Conservation (phyloP, 2,113 vertebrate species). For the Dermatemys mawii region DNA sequence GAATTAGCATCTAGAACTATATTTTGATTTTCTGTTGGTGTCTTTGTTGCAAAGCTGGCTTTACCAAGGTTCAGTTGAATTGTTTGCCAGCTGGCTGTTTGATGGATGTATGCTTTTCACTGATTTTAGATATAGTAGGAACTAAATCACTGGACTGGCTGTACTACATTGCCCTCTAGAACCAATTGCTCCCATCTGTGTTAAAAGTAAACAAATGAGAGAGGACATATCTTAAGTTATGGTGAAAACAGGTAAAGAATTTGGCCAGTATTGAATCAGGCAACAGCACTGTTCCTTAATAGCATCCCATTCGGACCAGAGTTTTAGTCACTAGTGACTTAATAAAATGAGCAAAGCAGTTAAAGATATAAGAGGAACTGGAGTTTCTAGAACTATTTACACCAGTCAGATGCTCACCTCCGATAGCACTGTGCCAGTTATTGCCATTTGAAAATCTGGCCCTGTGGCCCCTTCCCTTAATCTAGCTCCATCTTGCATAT, state of each 20-base stretch:
- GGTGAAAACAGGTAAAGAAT: neutral
- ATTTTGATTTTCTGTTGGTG: slow-evolving; percentile 41
- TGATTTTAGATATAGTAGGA: neutral
- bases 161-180: neutral
- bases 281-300: neutral
- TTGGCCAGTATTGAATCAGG: neutral
- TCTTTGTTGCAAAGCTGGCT: slow-evolving; percentile 7
- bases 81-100: slow-evolving; percentile 33
- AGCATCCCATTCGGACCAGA: neutral
- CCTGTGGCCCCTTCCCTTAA: too few species aligned
- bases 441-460: too few species aligned
- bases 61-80: slow-evolving; percentile 28
- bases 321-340: neutral
- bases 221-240: neutral
- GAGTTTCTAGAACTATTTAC: too few species aligned
- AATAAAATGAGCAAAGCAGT: neutral
- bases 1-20: slow-evolving; percentile 29
- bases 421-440: too few species aligned
- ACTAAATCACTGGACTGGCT: neutral
- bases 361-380: too few species aligned
- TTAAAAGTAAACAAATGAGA: neutral
- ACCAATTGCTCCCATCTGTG: neutral
- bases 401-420: too few species aligned
- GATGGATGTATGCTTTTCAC: neutral
- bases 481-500: too few species aligned